Conservation (phyloP, 64 coral and sea anemone genomes). For the Acropora tenuis region DNA sequence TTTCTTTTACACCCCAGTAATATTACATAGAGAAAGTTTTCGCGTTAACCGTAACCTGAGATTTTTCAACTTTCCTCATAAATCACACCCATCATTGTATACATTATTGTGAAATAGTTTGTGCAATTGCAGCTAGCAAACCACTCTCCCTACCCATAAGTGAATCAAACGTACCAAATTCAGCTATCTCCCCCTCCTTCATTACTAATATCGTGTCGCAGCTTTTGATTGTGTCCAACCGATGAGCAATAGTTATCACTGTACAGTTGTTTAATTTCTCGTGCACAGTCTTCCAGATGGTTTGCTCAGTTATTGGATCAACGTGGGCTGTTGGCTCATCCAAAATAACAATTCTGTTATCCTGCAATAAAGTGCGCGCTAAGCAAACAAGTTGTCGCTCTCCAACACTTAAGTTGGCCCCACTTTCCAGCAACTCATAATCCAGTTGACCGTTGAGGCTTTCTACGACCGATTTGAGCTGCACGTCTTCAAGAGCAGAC, state of each 20-base stretch:
- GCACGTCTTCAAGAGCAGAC: constrained; percentile 36
- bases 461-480: constrained; percentile 27
- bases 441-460: constrained; percentile 2
- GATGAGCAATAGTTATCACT: constrained; percentile 64
- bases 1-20: no score
- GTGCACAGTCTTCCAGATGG: constrained; percentile 22
- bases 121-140: neutral
- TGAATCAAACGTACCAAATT: neutral
- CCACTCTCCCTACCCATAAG: neutral
- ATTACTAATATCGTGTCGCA: constrained; percentile 47
- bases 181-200: constrained; percentile 10
- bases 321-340: constrained; percentile 60
- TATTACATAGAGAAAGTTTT: no score
- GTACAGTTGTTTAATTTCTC: constrained; percentile 49
- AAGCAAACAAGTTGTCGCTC: constrained; percentile 61
- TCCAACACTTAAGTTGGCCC: constrained; percentile 57
- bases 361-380: constrained; percentile 42
- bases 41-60: no score
- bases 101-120: no score
- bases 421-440: constrained; percentile 27
- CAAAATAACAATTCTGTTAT: constrained; percentile 54
- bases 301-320: constrained; percentile 35
- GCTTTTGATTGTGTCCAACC: constrained; percentile 7
- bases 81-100: no score
- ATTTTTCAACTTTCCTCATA: no score